Conservation (phyloP, 2,888 invertebrate genomes). For the Lagria hirta region DNA sequence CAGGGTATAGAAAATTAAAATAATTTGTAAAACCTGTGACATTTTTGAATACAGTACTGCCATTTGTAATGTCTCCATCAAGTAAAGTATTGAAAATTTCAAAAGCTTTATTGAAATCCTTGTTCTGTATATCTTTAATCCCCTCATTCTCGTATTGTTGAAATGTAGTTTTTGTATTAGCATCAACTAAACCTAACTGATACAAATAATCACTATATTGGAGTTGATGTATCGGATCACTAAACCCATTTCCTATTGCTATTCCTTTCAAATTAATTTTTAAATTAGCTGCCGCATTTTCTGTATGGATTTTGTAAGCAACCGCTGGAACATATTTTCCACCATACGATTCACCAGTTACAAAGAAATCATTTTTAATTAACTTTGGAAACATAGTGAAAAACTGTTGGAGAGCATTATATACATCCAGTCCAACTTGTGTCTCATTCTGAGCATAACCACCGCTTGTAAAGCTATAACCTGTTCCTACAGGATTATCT, state of each 20-base stretch:
- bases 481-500: conserved; percentile 92
- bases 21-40: conserved; percentile 76
- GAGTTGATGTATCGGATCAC: conserved; percentile 77
- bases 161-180: conserved; percentile 63
- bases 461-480: conserved; percentile 83
- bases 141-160: conserved; percentile 63
- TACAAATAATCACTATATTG: conserved; percentile 78
- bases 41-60: conserved; percentile 67
- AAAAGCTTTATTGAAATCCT: conserved; percentile 70
- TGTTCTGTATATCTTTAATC: conserved; percentile 61
- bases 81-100: conserved; percentile 70
- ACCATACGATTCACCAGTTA: conserved; percentile 88
- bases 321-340: conserved; percentile 77
- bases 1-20: conserved; percentile 70
- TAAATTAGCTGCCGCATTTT: conserved; percentile 59
- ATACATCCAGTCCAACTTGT: conserved; percentile 78
- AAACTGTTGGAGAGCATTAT: conserved; percentile 77
- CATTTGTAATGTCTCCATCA: conserved; percentile 65
- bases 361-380: conserved; percentile 75
- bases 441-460: conserved; percentile 81
- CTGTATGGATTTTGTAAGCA: conserved; percentile 70
- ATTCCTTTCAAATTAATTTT: conserved; percentile 73
- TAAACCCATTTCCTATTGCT: conserved; percentile 78
- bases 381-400: conserved; percentile 80
- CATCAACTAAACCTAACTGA: conserved; percentile 72